Conservation (phyloP, 2,113 vertebrate species). For the Gavia stellata region DNA sequence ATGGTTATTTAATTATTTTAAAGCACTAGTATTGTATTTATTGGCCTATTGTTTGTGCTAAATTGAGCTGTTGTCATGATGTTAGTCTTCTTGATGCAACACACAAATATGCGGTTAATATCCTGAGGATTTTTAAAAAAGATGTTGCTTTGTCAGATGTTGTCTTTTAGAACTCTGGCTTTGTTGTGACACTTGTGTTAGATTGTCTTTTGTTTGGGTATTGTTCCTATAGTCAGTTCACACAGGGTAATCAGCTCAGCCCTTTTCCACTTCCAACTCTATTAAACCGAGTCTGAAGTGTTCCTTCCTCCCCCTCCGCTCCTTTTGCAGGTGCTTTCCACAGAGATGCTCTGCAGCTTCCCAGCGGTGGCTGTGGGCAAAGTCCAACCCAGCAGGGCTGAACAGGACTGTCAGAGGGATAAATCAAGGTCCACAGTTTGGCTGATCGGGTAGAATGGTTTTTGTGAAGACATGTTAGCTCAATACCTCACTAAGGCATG, state of each 20-base stretch:
- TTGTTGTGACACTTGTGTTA: not conserved
- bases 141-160: not conserved
- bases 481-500: fast-evolving
- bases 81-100: conserved; percentile 9
- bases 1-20: conserved; percentile 35
- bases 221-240: not conserved
- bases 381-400: not conserved
- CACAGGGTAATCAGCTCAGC: not conserved
- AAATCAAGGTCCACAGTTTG: not conserved
- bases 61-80: conserved; percentile 30
- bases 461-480: not conserved
- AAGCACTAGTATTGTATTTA: conserved; percentile 10
- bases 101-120: conserved; percentile 15
- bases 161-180: not conserved
- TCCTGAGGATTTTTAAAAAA: conserved; percentile 4
- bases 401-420: not conserved
- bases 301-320: not conserved
- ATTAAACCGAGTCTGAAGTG: not conserved
- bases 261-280: not conserved
- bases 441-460: not conserved
- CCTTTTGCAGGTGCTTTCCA: not conserved
- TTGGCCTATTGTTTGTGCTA: conserved; percentile 26
- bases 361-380: not conserved
- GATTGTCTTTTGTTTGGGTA: not conserved
- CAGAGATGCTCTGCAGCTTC: not conserved